These are phyloP conservation scores for Melopsittacus undulatus DNA, from an alignment of 2,797 vertebrate species.

Conservation along the genomic window DNA sequence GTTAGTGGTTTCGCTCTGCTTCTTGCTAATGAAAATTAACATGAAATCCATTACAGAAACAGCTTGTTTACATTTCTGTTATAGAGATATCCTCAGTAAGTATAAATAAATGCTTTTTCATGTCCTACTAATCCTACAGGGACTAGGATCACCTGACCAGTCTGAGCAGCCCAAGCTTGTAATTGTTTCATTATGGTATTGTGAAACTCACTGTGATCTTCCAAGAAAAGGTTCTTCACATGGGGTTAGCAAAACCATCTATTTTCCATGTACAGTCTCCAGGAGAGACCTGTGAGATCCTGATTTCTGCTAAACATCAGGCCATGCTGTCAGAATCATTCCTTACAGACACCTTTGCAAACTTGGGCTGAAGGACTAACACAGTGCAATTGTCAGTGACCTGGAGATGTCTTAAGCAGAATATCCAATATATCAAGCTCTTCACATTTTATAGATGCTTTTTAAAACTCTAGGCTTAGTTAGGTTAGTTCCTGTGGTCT, in stretches of 20 bases:
- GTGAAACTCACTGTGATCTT: not conserved
- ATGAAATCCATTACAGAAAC: not conserved
- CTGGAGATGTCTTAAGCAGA: not conserved
- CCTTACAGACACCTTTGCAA: not conserved
- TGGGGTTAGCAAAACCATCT: not conserved
- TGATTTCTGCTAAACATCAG: not conserved
- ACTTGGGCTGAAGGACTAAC: not conserved
- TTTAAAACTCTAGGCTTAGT: not conserved
- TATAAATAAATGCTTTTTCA: not conserved
- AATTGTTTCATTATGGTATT: slow-evolving; percentile 7
- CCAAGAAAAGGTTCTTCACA: not conserved
- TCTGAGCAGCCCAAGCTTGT: not conserved
- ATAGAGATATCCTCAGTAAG: not conserved
- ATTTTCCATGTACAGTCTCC: not conserved
- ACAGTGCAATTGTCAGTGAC: not conserved
- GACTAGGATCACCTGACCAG: not conserved
- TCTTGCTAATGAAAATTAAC: not conserved
- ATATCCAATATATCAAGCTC: not conserved
- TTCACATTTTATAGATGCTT: not conserved
- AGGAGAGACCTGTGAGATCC: not conserved
- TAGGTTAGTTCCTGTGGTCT: not conserved
- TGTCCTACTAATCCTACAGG: not conserved
- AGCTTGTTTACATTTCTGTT: not conserved
- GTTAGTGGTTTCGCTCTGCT: not conserved
- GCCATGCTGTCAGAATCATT: not conserved